phyloP scores from a whole-genome alignment of 1,140 invertebrate species.

The Ganaspis sp. region DNA sequence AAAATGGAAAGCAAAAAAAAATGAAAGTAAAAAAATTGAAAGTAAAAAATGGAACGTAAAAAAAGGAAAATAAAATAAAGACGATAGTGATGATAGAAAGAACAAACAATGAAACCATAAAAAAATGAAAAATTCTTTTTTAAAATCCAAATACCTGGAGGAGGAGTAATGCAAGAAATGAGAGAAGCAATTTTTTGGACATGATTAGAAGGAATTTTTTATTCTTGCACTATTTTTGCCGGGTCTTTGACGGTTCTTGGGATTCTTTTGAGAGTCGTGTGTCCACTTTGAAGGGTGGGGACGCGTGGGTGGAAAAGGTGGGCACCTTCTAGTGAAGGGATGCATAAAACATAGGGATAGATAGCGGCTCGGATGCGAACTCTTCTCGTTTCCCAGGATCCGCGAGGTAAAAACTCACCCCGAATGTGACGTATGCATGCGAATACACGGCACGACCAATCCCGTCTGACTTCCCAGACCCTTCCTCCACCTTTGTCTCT shows the following conservation, averaged over 20 bases:
- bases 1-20: no score
- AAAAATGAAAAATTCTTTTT: background rate
- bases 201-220: background rate
- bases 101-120: no score
- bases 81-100: no score
- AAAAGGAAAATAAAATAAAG: no score
- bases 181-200: background rate
- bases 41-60: no score
- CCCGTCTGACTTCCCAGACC: slow-evolving; percentile 50
- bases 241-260: slow-evolving; percentile 45
- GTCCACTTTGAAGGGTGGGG: slow-evolving; percentile 52
- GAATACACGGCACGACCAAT: slow-evolving; percentile 48
- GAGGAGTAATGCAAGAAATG: background rate
- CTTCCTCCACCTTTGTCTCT: slow-evolving; percentile 48
- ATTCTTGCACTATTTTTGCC: background rate
- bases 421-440: slow-evolving; percentile 51
- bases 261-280: slow-evolving; percentile 54
- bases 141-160: no score
- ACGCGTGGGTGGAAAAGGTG: slow-evolving; percentile 35
- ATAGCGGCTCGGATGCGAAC: slow-evolving; percentile 46
- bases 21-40: no score
- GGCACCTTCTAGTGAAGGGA: slow-evolving; percentile 51
- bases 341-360: slow-evolving; percentile 59
- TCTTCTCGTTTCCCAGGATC: slow-evolving; percentile 13
- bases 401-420: slow-evolving; percentile 49